Percentiles rank a stretch among this genome's conserved stretches.
Conservation (phyloP, 1,140 invertebrate genomes). For the Rhynchophorus ferrugineus region DNA sequence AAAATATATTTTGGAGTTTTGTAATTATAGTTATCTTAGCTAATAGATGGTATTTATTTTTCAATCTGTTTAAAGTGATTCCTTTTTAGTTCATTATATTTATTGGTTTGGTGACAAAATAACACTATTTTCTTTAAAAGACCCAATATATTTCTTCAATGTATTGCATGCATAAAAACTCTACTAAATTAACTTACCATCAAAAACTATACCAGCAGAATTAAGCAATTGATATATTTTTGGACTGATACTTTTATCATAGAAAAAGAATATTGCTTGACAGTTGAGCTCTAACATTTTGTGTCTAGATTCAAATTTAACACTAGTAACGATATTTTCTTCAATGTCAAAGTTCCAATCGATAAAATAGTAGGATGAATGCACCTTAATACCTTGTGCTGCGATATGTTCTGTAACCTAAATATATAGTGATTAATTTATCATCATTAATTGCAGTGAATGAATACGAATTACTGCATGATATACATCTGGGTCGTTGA, state of each 20-base stretch:
- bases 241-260: slow-evolving; percentile 40
- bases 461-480: no score
- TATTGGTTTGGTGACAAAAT: no score
- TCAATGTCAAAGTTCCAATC: slow-evolving; percentile 29
- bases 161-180: no score
- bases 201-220: slow-evolving; percentile 59
- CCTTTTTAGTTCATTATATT: no score
- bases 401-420: slow-evolving; percentile 9
- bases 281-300: slow-evolving; percentile 41
- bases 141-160: no score
- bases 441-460: no score
- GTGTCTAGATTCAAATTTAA: slow-evolving; percentile 43
- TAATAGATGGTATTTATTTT: no score
- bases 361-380: slow-evolving; percentile 30
- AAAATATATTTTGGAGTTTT: no score
- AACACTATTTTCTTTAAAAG: no score
- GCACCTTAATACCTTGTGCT: slow-evolving; percentile 15
- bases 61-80: no score
- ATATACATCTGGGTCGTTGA: slow-evolving; percentile 32
- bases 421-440: slow-evolving; percentile 4
- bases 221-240: slow-evolving; percentile 51
- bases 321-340: slow-evolving; percentile 20
- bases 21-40: no score
- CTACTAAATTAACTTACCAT: no score
- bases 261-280: slow-evolving; percentile 47